These are phyloP conservation scores for Wasmannia auropunctata DNA, from an alignment of 1,140 invertebrate species.

Conservation along the genomic window DNA sequence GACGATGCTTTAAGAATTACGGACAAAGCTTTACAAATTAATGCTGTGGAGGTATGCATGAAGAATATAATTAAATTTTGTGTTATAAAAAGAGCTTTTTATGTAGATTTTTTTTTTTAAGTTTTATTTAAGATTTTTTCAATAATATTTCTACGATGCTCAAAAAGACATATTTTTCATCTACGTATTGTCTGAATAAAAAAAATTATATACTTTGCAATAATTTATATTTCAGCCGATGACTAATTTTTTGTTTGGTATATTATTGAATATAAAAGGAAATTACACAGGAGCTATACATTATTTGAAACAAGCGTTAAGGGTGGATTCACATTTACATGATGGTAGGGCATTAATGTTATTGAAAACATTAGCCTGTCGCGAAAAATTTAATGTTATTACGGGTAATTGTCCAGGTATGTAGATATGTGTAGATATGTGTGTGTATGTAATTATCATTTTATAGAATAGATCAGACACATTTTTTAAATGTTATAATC, in stretches of 20 bases:
- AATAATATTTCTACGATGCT: neutral
- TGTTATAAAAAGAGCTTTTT: neutral
- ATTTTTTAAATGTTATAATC: neutral
- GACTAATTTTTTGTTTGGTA: slow-evolving; percentile 89
- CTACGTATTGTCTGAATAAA: neutral
- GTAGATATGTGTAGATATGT: neutral
- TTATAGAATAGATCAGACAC: too few species aligned
- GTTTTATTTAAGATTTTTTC: too few species aligned
- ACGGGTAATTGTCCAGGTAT: slow-evolving; percentile 36
- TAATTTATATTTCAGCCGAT: slow-evolving; percentile 86
- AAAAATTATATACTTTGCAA: neutral
- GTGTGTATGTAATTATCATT: neutral
- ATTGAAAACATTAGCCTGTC: slow-evolving; percentile 87
- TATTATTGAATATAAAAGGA: slow-evolving; percentile 88
- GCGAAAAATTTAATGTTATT: slow-evolving; percentile 76
- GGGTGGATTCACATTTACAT: slow-evolving; percentile 86
- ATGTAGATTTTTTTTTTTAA: too few species aligned
- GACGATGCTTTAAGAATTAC: slow-evolving; percentile 87
- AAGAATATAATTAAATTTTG: neutral
- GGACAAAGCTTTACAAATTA: slow-evolving; percentile 86
- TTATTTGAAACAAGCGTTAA: slow-evolving; percentile 89
- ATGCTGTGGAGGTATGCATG: slow-evolving; percentile 88
- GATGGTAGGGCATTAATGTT: slow-evolving; percentile 85
- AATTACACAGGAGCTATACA: slow-evolving; percentile 89
- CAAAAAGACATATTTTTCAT: neutral